Evolutionary conservation across 2,113 vertebrate genomes (phyloP).

Genomic region (Sterna hirundo): DNA sequence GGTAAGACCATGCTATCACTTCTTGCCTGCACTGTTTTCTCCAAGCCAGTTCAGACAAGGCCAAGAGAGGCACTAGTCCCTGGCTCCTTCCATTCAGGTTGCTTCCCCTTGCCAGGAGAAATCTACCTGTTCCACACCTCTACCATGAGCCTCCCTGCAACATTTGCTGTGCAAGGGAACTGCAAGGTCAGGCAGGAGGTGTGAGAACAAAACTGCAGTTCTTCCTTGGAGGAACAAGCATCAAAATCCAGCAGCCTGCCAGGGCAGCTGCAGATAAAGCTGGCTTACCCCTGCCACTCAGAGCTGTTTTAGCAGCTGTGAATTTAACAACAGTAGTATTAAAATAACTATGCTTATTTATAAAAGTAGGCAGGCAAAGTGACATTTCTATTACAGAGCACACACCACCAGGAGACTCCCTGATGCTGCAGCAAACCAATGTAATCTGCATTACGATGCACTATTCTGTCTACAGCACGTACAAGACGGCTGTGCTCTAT

Average conservation of each 20-base stretch:
- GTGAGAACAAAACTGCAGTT: background rate
- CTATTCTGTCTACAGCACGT: background rate
- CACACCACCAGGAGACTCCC: background rate
- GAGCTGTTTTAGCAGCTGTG: background rate
- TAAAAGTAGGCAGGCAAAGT: background rate
- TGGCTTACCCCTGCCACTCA: background rate
- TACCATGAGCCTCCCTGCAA: background rate
- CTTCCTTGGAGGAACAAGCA: background rate
- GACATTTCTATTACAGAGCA: background rate
- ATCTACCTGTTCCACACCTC: background rate
- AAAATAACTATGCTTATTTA: background rate
- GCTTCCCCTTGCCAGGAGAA: background rate
- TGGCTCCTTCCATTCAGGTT: background rate
- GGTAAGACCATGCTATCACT: background rate
- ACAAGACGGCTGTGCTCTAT: background rate
- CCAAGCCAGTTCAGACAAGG: background rate
- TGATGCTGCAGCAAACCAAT: background rate
- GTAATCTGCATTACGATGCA: background rate
- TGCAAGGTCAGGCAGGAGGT: slow-evolving; percentile 63
- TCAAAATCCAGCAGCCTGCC: background rate
- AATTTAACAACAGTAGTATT: background rate
- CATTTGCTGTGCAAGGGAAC: background rate
- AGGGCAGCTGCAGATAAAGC: background rate
- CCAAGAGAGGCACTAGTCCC: background rate
- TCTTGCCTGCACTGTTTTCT: background rate